Conservation (phyloP, 2,797 vertebrate species). For the Borostomias antarcticus region DNA sequence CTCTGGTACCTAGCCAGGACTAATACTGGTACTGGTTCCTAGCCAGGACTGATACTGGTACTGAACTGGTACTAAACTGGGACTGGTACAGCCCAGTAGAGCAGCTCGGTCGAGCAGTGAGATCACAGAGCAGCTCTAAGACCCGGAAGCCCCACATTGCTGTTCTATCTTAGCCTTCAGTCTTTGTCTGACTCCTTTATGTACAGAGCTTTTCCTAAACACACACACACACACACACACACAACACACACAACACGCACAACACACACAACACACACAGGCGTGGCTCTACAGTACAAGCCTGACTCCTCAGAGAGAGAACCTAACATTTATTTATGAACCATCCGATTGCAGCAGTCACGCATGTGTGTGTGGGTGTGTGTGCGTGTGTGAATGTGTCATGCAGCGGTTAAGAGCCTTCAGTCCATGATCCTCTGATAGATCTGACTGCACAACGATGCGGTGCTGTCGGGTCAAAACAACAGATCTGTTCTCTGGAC, state of each 20-base stretch:
- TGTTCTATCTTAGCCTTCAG: not conserved
- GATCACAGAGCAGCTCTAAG: not conserved
- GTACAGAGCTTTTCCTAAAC: not conserved
- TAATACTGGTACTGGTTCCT: too few relatives aligned
- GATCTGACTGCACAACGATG: not conserved
- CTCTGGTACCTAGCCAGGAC: too few relatives aligned
- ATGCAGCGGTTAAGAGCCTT: not conserved
- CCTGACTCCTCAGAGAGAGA: not conserved
- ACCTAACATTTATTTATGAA: not conserved
- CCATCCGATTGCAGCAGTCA: constrained; percentile 6
- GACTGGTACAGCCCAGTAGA: too few relatives aligned
- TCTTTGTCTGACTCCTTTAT: not conserved
- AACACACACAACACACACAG: too few relatives aligned
- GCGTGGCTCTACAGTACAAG: too few relatives aligned
- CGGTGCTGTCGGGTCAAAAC: not conserved
- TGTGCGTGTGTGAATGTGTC: not conserved
- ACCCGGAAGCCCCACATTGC: not conserved
- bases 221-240: not conserved
- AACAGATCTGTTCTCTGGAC: not conserved
- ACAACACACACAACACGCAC: not conserved
- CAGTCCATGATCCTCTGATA: not conserved
- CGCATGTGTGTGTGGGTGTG: not conserved
- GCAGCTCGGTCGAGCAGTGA: not conserved
- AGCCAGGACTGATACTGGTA: too few relatives aligned
- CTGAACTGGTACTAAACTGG: not conserved